Conservation (phyloP, 2,888 invertebrate species). For the Scotopteryx bipunctaria region DNA sequence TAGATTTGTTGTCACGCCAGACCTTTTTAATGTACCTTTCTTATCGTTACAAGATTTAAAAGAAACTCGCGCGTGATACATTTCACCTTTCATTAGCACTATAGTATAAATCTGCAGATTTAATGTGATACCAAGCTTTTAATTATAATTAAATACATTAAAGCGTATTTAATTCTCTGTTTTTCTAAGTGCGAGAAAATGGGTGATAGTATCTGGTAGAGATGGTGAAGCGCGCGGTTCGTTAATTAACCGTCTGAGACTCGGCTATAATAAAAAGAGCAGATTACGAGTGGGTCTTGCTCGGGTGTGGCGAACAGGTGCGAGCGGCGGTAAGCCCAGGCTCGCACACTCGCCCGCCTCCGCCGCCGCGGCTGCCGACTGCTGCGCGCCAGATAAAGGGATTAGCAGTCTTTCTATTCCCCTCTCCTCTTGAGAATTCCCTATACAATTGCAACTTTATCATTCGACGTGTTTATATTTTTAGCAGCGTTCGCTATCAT, state of each 20-base stretch:
- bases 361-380: slow-evolving; percentile 61
- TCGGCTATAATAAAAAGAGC: slow-evolving; percentile 59
- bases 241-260: slow-evolving; percentile 61
- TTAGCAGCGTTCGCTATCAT: neutral
- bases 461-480: slow-evolving; percentile 36
- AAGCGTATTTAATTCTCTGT: slow-evolving; percentile 8
- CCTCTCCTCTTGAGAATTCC: slow-evolving; percentile 49
- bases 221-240: slow-evolving; percentile 50
- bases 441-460: slow-evolving; percentile 34
- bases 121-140: slow-evolving; percentile 5
- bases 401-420: slow-evolving; percentile 66
- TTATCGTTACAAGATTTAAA: slow-evolving; percentile 78
- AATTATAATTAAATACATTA: slow-evolving; percentile 16
- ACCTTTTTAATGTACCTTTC: slow-evolving; percentile 83
- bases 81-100: slow-evolving; percentile 28
- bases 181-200: slow-evolving; percentile 10
- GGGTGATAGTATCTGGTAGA: slow-evolving; percentile 37
- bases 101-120: slow-evolving; percentile 5
- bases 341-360: slow-evolving; percentile 48
- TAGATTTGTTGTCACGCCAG: slow-evolving; percentile 84
- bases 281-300: slow-evolving; percentile 54
- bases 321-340: slow-evolving; percentile 50
- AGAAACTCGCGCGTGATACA: slow-evolving; percentile 63
- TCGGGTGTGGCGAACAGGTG: slow-evolving; percentile 62
- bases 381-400: slow-evolving; percentile 72